Conservation (phyloP, 2,113 vertebrate species). For the Colinus virginianus region DNA sequence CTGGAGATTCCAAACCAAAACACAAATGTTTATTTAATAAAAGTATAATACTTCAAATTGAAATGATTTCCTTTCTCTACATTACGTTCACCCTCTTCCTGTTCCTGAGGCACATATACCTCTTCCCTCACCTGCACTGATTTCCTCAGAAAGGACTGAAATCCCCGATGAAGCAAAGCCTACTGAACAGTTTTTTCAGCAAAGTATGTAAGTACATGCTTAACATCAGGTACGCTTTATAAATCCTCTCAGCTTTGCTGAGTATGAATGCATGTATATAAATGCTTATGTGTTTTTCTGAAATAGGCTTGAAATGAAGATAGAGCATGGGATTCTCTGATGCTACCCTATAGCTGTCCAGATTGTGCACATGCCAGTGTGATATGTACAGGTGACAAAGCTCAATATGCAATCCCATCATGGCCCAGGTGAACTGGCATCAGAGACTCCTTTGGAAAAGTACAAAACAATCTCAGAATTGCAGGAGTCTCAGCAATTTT, state of each 20-base stretch:
- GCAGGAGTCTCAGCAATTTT: neutral
- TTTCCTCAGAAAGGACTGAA: neutral
- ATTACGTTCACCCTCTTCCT: neutral
- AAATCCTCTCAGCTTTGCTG: slow-evolving; percentile 15
- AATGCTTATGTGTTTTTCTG: neutral
- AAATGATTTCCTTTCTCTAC: neutral
- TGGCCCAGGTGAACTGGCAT: neutral
- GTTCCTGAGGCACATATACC: neutral
- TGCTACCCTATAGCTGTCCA: neutral
- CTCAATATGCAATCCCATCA: neutral
- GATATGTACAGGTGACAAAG: neutral
- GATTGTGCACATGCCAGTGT: neutral
- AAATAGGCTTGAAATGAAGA: neutral
- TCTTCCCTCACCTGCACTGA: neutral
- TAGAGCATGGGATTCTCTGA: neutral
- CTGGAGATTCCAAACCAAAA: neutral
- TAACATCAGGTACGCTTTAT: neutral
- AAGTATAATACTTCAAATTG: neutral
- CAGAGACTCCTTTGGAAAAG: neutral
- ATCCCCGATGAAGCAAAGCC: neutral
- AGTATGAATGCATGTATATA: neutral
- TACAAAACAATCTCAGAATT: neutral
- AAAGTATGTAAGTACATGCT: neutral
- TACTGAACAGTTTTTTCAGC: neutral
- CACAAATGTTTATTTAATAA: neutral